phyloP scores from a whole-genome alignment of 2,113 vertebrate genomes.

The Takifugu flavidus region DNA sequence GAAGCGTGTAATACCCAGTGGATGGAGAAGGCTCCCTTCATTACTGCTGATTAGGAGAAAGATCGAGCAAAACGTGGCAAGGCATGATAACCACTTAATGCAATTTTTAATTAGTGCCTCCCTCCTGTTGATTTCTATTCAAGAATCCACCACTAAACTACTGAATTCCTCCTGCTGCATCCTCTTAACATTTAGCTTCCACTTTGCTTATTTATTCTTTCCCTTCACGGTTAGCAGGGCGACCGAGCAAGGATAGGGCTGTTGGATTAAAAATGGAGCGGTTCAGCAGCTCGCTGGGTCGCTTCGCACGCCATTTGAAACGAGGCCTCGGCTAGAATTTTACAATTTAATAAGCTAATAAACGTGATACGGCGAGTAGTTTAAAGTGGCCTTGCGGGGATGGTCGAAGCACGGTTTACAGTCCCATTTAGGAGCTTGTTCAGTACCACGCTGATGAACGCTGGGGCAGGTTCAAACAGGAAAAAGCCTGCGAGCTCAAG shows the following conservation, averaged over 20 bases:
- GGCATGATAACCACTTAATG: slow-evolving; percentile 65
- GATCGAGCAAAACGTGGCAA: slow-evolving; percentile 68
- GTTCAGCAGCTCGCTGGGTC: slow-evolving; percentile 35
- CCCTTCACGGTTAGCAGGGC: slow-evolving; percentile 24
- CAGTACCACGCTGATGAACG: slow-evolving; percentile 46
- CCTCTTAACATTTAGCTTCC: slow-evolving; percentile 46
- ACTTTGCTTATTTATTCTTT: slow-evolving; percentile 31
- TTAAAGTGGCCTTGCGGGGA: slow-evolving; percentile 51
- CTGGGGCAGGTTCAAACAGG: slow-evolving; percentile 13
- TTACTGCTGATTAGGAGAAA: slow-evolving; percentile 66
- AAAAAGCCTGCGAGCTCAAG: slow-evolving; percentile 24
- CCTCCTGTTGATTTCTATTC: slow-evolving; percentile 41
- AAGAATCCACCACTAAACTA: slow-evolving; percentile 20
- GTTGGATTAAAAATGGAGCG: slow-evolving; percentile 54
- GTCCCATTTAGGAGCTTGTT: slow-evolving; percentile 59
- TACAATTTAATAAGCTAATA: slow-evolving; percentile 65
- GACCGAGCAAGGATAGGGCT: slow-evolving; percentile 41
- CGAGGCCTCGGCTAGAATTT: slow-evolving; percentile 47
- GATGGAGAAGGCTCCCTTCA: slow-evolving; percentile 53
- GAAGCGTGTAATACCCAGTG: slow-evolving; percentile 62
- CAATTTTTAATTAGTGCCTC: slow-evolving; percentile 63
- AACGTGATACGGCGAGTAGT: slow-evolving; percentile 56
- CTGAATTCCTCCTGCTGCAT: slow-evolving; percentile 40
- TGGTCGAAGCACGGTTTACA: slow-evolving; percentile 51
- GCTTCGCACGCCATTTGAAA: slow-evolving; percentile 37